Percentiles rank a stretch among this genome's conserved stretches.
These are phyloP conservation scores for Amphipoea lucens DNA, from an alignment of 2,888 invertebrate species.

Conservation along the genomic window DNA sequence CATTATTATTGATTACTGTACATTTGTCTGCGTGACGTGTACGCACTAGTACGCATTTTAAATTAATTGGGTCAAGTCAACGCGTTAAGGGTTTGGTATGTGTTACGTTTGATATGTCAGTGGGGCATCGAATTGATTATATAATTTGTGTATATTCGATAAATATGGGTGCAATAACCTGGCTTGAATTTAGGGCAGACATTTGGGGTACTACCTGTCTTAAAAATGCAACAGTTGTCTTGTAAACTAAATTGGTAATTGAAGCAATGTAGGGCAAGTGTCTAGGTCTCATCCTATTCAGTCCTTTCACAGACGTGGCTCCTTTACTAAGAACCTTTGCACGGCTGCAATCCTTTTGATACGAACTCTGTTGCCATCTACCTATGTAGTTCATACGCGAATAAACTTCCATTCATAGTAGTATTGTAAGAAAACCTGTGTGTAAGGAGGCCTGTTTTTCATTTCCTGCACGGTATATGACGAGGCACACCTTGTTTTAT, in stretches of 20 bases:
- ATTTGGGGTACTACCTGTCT: conserved; percentile 1
- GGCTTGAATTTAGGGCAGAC: conserved; percentile 31
- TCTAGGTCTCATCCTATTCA: neutral
- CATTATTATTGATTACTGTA: conserved; percentile 73
- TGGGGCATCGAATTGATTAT: conserved; percentile 62
- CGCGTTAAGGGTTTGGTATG: conserved; percentile 55
- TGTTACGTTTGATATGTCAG: conserved; percentile 58
- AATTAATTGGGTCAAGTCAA: conserved; percentile 82
- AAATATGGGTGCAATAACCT: conserved; percentile 62
- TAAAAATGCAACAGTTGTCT: conserved; percentile 10
- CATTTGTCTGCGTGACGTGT: conserved; percentile 71
- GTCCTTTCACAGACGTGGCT: conserved; percentile 16
- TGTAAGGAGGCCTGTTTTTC: conserved; percentile 5
- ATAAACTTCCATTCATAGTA: conserved; percentile 43
- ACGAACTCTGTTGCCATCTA: conserved; percentile 6
- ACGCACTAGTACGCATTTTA: conserved; percentile 72
- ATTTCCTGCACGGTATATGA: neutral
- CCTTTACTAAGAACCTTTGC: conserved; percentile 23
- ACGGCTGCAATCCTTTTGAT: conserved; percentile 38
- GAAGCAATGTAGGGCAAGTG: conserved; percentile 35
- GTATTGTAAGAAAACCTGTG: conserved; percentile 30
- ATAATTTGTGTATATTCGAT: conserved; percentile 56
- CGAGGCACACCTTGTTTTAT: conserved; percentile 1
- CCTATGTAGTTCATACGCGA: conserved; percentile 18
- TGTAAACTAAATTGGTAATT: conserved; percentile 29